Percentiles rank a stretch among this genome's conserved stretches.
Evolutionary conservation across 2,113 vertebrate genomes (phyloP).

Genomic region (Salminus brasiliensis): DNA sequence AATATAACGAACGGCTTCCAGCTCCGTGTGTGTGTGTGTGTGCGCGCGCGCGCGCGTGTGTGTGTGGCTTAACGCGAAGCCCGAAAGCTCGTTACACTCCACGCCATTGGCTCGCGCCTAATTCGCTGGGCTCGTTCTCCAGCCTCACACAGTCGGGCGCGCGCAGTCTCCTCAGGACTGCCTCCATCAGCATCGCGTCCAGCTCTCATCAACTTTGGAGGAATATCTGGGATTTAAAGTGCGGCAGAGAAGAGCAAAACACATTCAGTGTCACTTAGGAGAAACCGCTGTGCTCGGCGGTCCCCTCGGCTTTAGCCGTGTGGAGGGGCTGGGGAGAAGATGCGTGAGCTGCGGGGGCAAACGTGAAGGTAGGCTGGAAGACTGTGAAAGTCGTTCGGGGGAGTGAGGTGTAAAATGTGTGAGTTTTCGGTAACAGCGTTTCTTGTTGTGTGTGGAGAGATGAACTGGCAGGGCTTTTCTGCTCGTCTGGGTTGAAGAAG

Average conservation of each 20-base stretch:
- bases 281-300: not conserved
- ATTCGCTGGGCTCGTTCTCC: not conserved
- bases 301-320: not conserved
- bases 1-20: too few species aligned
- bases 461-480: not conserved
- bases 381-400: constrained; percentile 16
- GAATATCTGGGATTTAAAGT: constrained; percentile 26
- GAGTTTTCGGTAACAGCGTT: too few species aligned
- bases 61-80: not conserved
- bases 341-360: constrained; percentile 3
- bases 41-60: not conserved
- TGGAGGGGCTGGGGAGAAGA: constrained; percentile 21
- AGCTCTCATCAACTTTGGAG: not conserved
- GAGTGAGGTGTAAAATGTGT: not conserved
- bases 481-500: not conserved
- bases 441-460: too few species aligned
- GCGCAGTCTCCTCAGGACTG: not conserved
- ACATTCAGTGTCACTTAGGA: not conserved
- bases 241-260: not conserved
- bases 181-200: not conserved
- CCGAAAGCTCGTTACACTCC: not conserved
- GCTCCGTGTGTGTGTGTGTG: too few species aligned
- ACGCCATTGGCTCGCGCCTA: constrained; percentile 5
- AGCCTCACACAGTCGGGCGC: not conserved
- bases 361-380: constrained; percentile 19